Evolutionary conservation across 2,113 vertebrate genomes (phyloP), one percentile per base, ranked within the genome.

Genomic region (Tychaedon coryphoeus): DNA sequence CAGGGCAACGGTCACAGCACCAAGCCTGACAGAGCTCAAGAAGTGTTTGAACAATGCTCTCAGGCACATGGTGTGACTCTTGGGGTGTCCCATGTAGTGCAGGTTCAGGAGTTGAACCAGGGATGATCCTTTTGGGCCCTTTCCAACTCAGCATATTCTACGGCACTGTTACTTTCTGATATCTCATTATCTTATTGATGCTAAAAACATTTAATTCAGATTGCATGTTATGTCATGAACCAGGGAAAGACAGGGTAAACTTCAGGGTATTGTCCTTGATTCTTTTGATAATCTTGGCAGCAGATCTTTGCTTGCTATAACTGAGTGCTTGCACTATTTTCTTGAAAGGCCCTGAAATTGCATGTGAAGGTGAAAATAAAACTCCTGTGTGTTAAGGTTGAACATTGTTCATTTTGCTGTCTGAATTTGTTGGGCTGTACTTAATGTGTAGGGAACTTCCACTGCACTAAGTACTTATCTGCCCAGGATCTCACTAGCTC

Each of bases 361-460:
- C 2, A 1, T 1, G 0, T 78, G 38, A n/a, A 93, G 19, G 17
- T 58, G 38, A 74, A 91, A 86, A 50, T 29, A 65, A 72, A 80
- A n/a, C 6, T 10, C 1, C 25, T 18, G 0, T 40, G 6, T 38
- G 7, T 65, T 51, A 56, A 57, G 14, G 6, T 6, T 62, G 29
- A 86, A 31, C 12, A 40, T 2, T 19, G n/a, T 23, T 92, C 3
- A 47, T 58, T 65, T 65, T 9, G 33, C 50, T 71, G 15, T 38
- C 24, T 65, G 34, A 65, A 61, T 53, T 38, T 58, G 3, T 65
- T 90, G 29, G 20, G 7, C 42, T 73, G 23, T 67, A 36, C 19
- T 69, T 76, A 66, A 54, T 1, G 1, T 17, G 34, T 10, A 43
- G 16, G 19, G 31, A 92, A 29, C 12, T 82, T 74, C 45, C 54